These are phyloP conservation scores for Julus scandinavius DNA, from an alignment of 2,888 invertebrate genomes.

Conservation along the genomic window DNA sequence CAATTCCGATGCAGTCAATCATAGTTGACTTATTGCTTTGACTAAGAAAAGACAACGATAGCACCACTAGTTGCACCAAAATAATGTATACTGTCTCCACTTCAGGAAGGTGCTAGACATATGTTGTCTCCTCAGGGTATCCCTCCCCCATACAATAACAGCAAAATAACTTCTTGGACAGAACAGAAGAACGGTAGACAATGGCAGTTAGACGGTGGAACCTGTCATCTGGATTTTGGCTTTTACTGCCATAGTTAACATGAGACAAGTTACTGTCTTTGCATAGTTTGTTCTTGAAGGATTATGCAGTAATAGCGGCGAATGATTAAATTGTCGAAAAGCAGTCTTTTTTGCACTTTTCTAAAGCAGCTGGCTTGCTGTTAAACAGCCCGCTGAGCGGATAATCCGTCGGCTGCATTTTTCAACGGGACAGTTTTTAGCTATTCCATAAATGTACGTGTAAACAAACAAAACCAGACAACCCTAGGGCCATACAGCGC, in stretches of 20 bases:
- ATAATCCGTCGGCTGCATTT: constrained; percentile 32
- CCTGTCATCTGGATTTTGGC: neutral
- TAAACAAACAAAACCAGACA: constrained; percentile 46
- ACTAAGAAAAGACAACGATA: no score
- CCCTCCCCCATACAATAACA: no score
- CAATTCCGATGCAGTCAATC: no score
- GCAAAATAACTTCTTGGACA: no score
- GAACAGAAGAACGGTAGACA: no score
- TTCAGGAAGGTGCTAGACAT: no score
- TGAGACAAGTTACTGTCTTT: neutral
- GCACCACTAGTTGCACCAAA: no score
- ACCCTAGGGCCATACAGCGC: constrained; percentile 32
- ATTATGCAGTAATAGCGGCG: neutral
- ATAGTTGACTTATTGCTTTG: no score
- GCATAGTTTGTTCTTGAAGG: neutral
- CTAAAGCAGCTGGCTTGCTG: neutral
- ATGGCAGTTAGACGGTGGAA: no score
- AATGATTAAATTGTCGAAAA: neutral
- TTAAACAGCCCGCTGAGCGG: neutral
- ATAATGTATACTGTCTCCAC: no score
- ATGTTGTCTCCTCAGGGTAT: no score
- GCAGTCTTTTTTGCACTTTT: neutral
- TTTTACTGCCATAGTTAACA: neutral
- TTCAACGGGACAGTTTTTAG: constrained; percentile 23
- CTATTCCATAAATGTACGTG: constrained; percentile 36